Conservation (phyloP, 53 echinoderm and acorn worm genomes). For the Zoroaster sp. region DNA sequence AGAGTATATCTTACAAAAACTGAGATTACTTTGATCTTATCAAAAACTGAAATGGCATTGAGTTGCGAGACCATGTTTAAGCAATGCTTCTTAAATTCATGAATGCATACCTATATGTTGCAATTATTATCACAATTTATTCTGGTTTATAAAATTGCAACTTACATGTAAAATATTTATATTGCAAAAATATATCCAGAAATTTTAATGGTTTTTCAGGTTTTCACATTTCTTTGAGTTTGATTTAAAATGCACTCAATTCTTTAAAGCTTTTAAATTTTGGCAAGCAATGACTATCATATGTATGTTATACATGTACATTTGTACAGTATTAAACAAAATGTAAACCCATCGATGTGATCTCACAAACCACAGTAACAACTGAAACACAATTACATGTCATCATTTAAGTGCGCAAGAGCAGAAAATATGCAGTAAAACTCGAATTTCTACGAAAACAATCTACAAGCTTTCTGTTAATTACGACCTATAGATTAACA, state of each 20-base stretch:
- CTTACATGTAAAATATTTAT: too few species aligned
- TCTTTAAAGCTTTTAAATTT: background rate
- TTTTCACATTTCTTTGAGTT: background rate
- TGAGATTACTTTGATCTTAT: too few species aligned
- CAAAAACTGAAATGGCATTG: too few species aligned
- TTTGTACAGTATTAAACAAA: background rate
- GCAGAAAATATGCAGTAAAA: conserved; percentile 1
- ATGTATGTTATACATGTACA: background rate
- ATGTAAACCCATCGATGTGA: background rate
- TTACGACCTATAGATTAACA: conserved; percentile 18
- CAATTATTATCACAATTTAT: too few species aligned
- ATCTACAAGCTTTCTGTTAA: conserved; percentile 16
- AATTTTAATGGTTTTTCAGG: too few species aligned
- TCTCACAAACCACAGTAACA: background rate
- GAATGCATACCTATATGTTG: too few species aligned
- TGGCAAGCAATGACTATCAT: background rate
- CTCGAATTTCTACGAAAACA: conserved; percentile 12
- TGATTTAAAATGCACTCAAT: background rate
- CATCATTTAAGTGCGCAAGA: background rate
- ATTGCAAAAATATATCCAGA: too few species aligned
- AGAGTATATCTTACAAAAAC: too few species aligned
- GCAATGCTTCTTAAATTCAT: too few species aligned
- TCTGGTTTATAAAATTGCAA: too few species aligned
- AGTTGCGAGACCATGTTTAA: too few species aligned
- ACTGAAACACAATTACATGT: background rate